Evolutionary conservation across 23 tunicate genomes (phyloP), one percentile per base, ranked within the genome.

Genomic region (Phallusia fumigata): DNA sequence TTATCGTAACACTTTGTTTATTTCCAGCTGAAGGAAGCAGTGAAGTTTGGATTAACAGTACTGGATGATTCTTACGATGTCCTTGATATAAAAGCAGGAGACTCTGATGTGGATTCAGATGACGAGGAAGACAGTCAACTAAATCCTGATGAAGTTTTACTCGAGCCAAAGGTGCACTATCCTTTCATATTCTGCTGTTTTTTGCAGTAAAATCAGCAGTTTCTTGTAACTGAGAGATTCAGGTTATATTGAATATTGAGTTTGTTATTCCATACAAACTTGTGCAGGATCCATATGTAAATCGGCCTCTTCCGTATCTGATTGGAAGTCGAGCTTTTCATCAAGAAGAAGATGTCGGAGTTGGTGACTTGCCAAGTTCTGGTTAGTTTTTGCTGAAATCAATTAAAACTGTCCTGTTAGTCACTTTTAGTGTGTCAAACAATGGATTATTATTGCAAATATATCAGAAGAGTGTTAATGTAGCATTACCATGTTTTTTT

Each of bases 281-380:
- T 82, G 34, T 45, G 19, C 44, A 89, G 94, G 98, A 94, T 47
- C 98, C 98, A 18, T 94, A 94, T 79, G 94, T 94, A 22, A 79
- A 82, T 11, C 82, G 98, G 74, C 98, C 98, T 33, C 83, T 94
- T 18, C 98, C 98, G 0, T 82, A 94, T 83, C 82, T 94, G 79
- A 94, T 94, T 30, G 98, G 98, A 85, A 94, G 98, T 50, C 86
- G 92, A 44, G 72, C 65, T 32, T 94, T 94, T 36, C 84, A 80
- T 21, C 84, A 94, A 72, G 87, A 81, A 35, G 95, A 90, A 24
- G 89, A 87, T 81, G 95, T 90, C 49, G 99, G 99, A 32, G 85
- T 90, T 33, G 88, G 91, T 18, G 99, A 90, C 52, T 58, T 90
- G 33, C 90, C 79, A 0, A 88, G 93, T 52, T 87, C 85, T 36